These are phyloP conservation scores for Lepetodrilus schrolli DNA, from an alignment of 2,888 invertebrate species.

Conservation along the genomic window DNA sequence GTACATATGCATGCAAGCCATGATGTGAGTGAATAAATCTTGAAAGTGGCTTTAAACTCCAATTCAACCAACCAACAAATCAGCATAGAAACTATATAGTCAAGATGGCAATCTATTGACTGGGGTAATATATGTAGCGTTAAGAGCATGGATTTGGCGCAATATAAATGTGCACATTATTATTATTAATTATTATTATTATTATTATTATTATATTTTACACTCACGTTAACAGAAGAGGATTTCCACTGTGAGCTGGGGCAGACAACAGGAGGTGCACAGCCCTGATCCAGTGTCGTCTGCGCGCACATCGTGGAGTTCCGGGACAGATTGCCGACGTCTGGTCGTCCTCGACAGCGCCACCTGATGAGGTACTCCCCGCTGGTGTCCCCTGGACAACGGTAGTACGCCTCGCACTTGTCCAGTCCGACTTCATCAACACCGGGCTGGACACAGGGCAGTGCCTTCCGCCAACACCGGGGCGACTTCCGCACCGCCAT, in stretches of 20 bases:
- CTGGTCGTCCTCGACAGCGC: conserved; percentile 15
- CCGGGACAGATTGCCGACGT: neutral
- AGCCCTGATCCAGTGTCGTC: conserved; percentile 1
- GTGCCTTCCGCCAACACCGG: conserved; percentile 23
- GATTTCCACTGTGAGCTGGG: conserved; percentile 16
- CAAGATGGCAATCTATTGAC: no score
- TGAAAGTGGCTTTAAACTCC: no score
- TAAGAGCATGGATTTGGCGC: no score
- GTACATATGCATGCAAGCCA: no score
- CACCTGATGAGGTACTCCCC: conserved; percentile 31
- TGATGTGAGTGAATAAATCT: no score
- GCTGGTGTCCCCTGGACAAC: conserved; percentile 1
- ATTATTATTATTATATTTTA: no score
- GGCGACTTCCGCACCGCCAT: neutral
- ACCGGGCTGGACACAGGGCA: conserved; percentile 21
- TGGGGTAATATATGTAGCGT: no score
- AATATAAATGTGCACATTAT: no score
- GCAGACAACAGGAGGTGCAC: conserved; percentile 36
- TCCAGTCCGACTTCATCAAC: neutral
- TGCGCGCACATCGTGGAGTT: conserved; percentile 31
- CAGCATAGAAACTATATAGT: neutral
- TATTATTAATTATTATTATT: no score
- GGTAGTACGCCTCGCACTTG: conserved; percentile 23
- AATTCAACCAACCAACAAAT: no score
- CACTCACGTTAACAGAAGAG: neutral